Conservation (phyloP, 2,797 vertebrate species). For the Notamacropus eugenii region DNA sequence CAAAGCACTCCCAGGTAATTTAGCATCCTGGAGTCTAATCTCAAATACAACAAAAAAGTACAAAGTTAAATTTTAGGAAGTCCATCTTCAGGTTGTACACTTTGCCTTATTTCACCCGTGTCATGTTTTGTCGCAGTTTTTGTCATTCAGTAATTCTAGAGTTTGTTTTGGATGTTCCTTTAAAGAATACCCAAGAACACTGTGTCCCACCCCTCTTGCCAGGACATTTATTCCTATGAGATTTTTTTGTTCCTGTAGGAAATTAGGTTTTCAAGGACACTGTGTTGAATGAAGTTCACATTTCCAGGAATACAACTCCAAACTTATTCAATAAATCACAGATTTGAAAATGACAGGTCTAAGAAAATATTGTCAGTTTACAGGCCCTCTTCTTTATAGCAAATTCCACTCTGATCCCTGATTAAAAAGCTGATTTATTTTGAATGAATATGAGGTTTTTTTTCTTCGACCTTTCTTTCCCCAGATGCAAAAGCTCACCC, state of each 20-base stretch:
- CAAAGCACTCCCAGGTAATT: neutral
- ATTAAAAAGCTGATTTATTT: slow-evolving; percentile 65
- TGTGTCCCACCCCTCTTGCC: neutral
- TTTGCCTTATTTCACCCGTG: neutral
- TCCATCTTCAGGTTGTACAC: neutral
- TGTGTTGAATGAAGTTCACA: slow-evolving; percentile 7
- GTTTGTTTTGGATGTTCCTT: neutral
- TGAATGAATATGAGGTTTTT: slow-evolving; percentile 20
- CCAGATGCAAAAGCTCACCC: slow-evolving; percentile 28
- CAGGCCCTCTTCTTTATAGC: neutral
- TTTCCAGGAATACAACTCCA: slow-evolving; percentile 31
- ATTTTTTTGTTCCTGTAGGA: neutral
- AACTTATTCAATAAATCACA: slow-evolving; percentile 21
- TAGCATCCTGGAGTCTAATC: neutral
- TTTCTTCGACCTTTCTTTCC: slow-evolving; percentile 9
- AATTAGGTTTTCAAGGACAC: neutral
- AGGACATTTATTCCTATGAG: neutral
- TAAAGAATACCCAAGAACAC: no score
- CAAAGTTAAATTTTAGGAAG: neutral
- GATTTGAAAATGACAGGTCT: slow-evolving; percentile 50
- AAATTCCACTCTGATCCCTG: slow-evolving; percentile 28
- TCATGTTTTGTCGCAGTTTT: neutral
- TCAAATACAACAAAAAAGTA: slow-evolving; percentile 10
- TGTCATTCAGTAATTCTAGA: neutral
- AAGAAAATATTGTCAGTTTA: slow-evolving; percentile 47